phyloP scores from a whole-genome alignment of 2,113 vertebrate genomes.

The Mystacornis crossleyi region DNA sequence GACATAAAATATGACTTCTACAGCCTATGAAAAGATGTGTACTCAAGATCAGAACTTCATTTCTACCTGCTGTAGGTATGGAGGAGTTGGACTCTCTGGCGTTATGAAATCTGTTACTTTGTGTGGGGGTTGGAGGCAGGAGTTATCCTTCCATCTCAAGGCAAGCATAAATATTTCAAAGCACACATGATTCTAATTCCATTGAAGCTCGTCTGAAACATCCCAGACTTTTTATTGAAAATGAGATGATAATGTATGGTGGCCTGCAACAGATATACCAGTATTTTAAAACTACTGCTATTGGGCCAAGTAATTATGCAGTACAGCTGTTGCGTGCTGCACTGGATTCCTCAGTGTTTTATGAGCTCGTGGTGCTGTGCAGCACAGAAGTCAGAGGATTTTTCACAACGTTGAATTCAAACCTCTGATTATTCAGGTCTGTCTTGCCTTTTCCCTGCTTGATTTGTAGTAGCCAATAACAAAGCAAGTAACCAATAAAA shows the following conservation, averaged over 20 bases:
- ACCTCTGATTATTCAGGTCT: not conserved
- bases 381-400: not conserved
- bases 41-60: slow-evolving; percentile 43
- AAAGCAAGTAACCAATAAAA: not conserved
- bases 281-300: slow-evolving; percentile 31
- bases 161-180: slow-evolving; percentile 67
- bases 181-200: slow-evolving; percentile 64
- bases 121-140: not conserved
- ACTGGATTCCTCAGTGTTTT: slow-evolving; percentile 8
- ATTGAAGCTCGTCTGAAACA: slow-evolving; percentile 49
- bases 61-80: slow-evolving; percentile 58
- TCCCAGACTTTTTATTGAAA: slow-evolving; percentile 56
- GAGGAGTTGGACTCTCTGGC: not conserved
- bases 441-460: not conserved
- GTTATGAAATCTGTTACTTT: slow-evolving; percentile 24
- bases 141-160: slow-evolving; percentile 55
- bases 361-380: not conserved
- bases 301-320: slow-evolving; percentile 56
- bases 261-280: slow-evolving; percentile 54
- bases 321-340: slow-evolving; percentile 30
- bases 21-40: slow-evolving; percentile 20
- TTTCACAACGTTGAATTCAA: not conserved
- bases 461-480: not conserved
- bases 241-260: slow-evolving; percentile 63
- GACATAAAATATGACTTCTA: slow-evolving; percentile 53